A percentile compares a stretch with the other conserved stretches of the same genome.
Evolutionary conservation across 2,888 invertebrate genomes (phyloP).

Genomic region (Troides oblongomaculatus): DNA sequence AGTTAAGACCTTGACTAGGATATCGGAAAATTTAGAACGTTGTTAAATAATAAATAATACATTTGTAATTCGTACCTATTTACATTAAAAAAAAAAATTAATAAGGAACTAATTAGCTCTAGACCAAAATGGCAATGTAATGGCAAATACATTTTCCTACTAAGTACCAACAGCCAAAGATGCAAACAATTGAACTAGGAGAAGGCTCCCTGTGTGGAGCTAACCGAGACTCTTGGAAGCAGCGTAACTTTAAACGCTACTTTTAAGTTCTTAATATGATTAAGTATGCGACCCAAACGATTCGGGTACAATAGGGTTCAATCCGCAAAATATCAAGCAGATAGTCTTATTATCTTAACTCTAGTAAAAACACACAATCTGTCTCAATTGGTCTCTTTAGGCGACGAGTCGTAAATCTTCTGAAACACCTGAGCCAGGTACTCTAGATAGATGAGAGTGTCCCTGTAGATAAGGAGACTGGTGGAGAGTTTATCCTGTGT

Average conservation of each 20-base stretch:
- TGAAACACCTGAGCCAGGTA: conserved; percentile 63
- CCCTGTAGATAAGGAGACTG: conserved; percentile 60
- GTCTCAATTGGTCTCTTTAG: conserved; percentile 42
- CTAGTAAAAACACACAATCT: conserved; percentile 40
- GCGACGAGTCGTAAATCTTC: conserved; percentile 48
- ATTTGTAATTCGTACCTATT: conserved; percentile 75
- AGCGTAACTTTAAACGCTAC: conserved; percentile 31
- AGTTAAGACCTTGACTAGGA: conserved; percentile 76
- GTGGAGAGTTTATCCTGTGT: conserved; percentile 44
- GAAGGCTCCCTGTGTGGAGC: conserved; percentile 44
- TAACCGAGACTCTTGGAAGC: conserved; percentile 43
- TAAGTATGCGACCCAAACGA: conserved; percentile 37
- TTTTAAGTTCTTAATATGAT: conserved; percentile 36
- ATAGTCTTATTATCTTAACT: conserved; percentile 36
- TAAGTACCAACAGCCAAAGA: conserved; percentile 64
- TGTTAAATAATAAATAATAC: conserved; percentile 69
- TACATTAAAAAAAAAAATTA: conserved; percentile 64
- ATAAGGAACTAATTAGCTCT: conserved; percentile 76
- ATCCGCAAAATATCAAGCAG: conserved; percentile 37
- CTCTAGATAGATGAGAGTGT: conserved; percentile 66
- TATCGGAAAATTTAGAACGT: conserved; percentile 71
- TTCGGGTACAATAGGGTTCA: conserved; percentile 29
- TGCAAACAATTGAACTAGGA: conserved; percentile 51
- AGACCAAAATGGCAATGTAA: conserved; percentile 78
- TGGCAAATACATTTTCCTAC: conserved; percentile 70